Base-by-base conservation (phyloP, 2,888 invertebrate species). In the Dryadula phaetusa region DNA sequence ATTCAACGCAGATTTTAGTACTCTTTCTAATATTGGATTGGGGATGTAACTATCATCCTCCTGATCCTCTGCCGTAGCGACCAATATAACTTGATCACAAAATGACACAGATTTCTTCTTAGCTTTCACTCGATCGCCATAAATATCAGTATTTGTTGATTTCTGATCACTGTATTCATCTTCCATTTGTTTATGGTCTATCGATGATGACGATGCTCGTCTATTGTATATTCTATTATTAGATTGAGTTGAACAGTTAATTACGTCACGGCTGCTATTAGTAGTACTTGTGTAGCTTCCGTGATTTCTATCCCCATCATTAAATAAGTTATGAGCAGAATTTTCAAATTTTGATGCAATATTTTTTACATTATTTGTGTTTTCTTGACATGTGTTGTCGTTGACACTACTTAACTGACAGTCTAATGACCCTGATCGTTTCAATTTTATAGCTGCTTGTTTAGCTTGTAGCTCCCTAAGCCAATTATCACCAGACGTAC, bases 61-160 rank as follows among this genome's bases (percentile, higher is more conserved):
- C 79, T 98, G 97, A 76, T 98, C 98, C 78, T 98, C 98, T 0
- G 98, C 97, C 0, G 98, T 98, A 4, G 98, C 98, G 12, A 98
- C 98, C 65, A 98, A 89, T 70, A 98, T 98, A 0, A 98, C 98
- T 87, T 98, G 97, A 83, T 98, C 98, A 80, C 98, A 98, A 86
- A 98, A 98, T 0, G 98, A 98, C 4, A 98, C 98, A 67, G 97
- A 97, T 85, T 98, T 98, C 93, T 98, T 98, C 82, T 97, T 97
- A 0, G 95, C 94, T 67, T 95, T 94, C 61, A 94, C 93, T 0
- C 90, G 85, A 72, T 94, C 94, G 12, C 86, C 87, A 69, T 92
- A 90, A 34, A 65, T 62, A 42, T 68, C 20, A 37, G 89, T 88
- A 62, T 81, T 90, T 12, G 79, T 77, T 0, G 78, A 75, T 75